A percentile compares a stretch with the other conserved stretches of the same genome.
Evolutionary conservation across 2,888 invertebrate species (phyloP).

Genomic region (Metellina segmentata): DNA sequence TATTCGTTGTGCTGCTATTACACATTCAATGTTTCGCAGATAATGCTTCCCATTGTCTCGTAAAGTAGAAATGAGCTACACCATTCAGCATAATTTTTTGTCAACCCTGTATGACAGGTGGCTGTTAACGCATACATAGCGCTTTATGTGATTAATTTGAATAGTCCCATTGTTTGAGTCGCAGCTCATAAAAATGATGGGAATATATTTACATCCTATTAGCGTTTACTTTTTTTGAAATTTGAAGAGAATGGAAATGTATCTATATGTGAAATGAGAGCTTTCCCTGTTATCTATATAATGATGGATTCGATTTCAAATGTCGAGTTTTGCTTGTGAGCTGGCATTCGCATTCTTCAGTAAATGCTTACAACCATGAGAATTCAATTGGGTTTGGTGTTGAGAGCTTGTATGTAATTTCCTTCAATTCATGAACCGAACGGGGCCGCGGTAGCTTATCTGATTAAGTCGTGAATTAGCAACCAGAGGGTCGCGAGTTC

Average conservation of each 20-base stretch:
- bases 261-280: not conserved
- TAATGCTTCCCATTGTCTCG: too few species aligned
- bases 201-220: not conserved
- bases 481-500: too few species aligned
- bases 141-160: not conserved
- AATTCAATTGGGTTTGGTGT: too few species aligned
- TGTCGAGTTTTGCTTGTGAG: not conserved
- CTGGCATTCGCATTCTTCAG: too few species aligned
- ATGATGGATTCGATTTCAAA: not conserved
- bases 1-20: too few species aligned
- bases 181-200: not conserved
- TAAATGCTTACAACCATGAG: too few species aligned
- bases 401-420: too few species aligned
- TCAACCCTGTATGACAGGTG: not conserved
- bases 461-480: too few species aligned
- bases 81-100: not conserved
- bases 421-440: too few species aligned
- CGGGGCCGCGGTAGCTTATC: too few species aligned
- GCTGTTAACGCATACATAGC: not conserved
- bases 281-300: not conserved
- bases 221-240: not conserved
- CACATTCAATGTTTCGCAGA: too few species aligned
- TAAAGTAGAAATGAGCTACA: not conserved
- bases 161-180: not conserved
- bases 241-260: not conserved